Base-by-base conservation (phyloP, 2,888 invertebrate species). In the Cyclophora punctaria region DNA sequence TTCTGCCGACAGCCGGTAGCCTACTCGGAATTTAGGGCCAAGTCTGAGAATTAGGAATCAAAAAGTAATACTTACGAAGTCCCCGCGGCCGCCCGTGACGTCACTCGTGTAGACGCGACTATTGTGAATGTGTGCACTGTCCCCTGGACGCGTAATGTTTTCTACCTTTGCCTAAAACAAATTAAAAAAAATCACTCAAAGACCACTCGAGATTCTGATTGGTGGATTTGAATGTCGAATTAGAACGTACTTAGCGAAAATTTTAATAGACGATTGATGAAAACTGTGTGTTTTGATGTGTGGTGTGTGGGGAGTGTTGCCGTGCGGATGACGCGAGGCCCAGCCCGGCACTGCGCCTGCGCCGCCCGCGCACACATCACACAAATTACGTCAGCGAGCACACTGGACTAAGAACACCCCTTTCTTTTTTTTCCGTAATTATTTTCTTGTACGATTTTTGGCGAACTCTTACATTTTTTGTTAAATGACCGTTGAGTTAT, bases 351-450 rank as follows among this genome's bases (percentile, higher is more conserved):
- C 87, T 87, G 77, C 74, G 77, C 75, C 57, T 52, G 64, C 58
- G 70, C 74, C 71, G 67, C 65, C 71, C 75, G 71, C 55, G 60
- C 66, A 62, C 56, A 59, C 67, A 62, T 61, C 67, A 71, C 71
- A 74, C 73, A 74, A 71, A 80, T 84, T 85, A 84, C 85, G 82
- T 83, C 84, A 81, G 77, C 71, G 70, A 63, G 60, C 69, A 71
- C 72, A 74, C 74, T 77, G 77, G 74, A 34, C 70, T 67, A 72
- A 56, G 57, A 78, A 71, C 83, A 83, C 84, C 85, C 87, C 87
- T 81, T 86, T 86, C 80, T 76, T 84, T 86, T 83, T 84, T 82
- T 82, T 78, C 72, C 70, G 71, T 80, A 81, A 86, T 85, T 84
- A 84, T 76, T 83, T 85, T 84, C 80, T 81, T 84, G 79, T 75